Evolutionary conservation across 2,888 invertebrate genomes (phyloP).

Genomic region (Aspidiotus rigidus): DNA sequence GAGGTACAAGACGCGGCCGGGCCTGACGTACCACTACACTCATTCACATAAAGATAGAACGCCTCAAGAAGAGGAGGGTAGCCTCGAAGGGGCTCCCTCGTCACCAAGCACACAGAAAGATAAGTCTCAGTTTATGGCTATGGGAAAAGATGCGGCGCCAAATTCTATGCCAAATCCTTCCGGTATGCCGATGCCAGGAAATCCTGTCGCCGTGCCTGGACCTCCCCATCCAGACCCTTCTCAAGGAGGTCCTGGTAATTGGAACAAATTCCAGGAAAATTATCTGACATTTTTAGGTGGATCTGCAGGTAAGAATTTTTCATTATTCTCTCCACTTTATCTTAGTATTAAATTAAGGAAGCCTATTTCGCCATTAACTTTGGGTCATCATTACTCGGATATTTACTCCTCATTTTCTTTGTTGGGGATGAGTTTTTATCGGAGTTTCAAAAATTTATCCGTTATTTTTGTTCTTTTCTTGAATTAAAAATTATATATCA

Average conservation of each 20-base stretch:
- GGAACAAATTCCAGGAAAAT: slow-evolving; percentile 47
- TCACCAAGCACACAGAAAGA: slow-evolving; percentile 34
- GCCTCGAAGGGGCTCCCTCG: slow-evolving; percentile 35
- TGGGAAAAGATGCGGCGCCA: slow-evolving; percentile 19
- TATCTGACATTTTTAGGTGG: slow-evolving; percentile 45
- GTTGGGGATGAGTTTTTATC: neutral
- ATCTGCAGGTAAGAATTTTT: slow-evolving; percentile 40
- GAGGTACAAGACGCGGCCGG: slow-evolving; percentile 92
- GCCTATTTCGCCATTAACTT: too few species aligned
- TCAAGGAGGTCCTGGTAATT: slow-evolving; percentile 49
- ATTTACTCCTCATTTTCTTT: too few species aligned
- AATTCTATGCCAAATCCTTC: slow-evolving; percentile 44
- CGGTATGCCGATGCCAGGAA: slow-evolving; percentile 36
- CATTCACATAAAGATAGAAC: slow-evolving; percentile 62
- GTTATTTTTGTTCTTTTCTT: neutral
- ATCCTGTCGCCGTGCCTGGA: slow-evolving; percentile 41
- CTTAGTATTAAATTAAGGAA: too few species aligned
- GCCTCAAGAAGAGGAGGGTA: slow-evolving; percentile 35
- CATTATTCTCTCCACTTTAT: neutral
- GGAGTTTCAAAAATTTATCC: neutral
- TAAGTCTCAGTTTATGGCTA: slow-evolving; percentile 39
- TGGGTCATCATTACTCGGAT: too few species aligned
- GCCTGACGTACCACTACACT: slow-evolving; percentile 89
- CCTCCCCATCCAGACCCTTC: slow-evolving; percentile 43
- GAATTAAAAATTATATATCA: neutral